These are phyloP conservation scores for Lynx canadensis DNA, from an alignment of 2,113 vertebrate genomes.

Conservation along the genomic window DNA sequence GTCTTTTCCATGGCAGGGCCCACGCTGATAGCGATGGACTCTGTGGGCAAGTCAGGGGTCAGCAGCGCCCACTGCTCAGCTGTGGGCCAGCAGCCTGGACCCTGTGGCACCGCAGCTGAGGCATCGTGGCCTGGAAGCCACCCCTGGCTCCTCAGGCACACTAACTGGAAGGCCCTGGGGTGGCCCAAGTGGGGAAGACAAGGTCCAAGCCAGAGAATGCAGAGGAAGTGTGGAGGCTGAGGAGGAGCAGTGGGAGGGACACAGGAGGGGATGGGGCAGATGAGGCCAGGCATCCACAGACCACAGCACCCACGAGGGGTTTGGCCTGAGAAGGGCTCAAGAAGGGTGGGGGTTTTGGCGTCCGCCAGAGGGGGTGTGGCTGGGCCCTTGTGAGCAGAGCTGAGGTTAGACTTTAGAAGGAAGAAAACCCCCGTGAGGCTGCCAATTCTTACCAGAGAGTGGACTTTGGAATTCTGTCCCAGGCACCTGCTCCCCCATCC, in stretches of 20 bases:
- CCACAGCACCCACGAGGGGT: neutral
- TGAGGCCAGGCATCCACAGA: neutral
- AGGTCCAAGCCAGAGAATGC: neutral
- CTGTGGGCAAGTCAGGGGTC: neutral
- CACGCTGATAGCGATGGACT: neutral
- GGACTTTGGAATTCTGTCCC: conserved; percentile 73
- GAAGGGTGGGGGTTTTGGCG: neutral
- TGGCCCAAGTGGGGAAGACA: neutral
- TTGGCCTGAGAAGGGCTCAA: neutral
- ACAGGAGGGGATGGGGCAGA: neutral
- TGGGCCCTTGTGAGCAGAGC: neutral
- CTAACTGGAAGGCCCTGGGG: neutral
- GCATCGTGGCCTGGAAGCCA: too few species aligned
- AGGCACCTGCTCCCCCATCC: neutral
- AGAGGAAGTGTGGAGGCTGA: neutral
- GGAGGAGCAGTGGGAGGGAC: neutral
- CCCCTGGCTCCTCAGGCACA: neutral
- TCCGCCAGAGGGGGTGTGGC: neutral
- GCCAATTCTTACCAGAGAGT: conserved; percentile 31
- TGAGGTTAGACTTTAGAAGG: conserved; percentile 4
- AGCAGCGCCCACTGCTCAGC: neutral
- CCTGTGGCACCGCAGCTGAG: neutral
- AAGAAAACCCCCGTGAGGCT: neutral
- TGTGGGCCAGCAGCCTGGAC: neutral
- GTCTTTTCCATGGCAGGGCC: neutral